Evolutionary conservation across 1,140 invertebrate genomes (phyloP).

Genomic region (Drosophila tristis): DNA sequence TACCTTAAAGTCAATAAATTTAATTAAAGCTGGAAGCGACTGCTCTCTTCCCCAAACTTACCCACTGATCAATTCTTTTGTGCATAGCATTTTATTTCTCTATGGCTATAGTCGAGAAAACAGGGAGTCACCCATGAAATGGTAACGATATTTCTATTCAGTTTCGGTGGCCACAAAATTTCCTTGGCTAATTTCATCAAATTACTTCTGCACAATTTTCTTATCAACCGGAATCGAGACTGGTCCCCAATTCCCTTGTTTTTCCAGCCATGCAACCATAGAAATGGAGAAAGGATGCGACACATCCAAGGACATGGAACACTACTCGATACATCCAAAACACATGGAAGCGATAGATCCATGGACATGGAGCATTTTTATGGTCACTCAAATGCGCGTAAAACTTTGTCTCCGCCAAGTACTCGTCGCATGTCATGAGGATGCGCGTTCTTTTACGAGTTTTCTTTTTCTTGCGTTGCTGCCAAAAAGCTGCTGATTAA

Average conservation of each 20-base stretch:
- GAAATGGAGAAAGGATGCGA: too few species aligned
- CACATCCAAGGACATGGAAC: not conserved
- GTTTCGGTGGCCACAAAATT: conserved; percentile 8
- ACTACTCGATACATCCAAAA: conserved; percentile 9
- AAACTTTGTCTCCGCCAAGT: conserved; percentile 48
- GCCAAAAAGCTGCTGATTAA: conserved; percentile 78
- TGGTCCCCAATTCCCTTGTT: conserved; percentile 1
- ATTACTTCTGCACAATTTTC: conserved; percentile 67
- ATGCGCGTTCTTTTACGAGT: conserved; percentile 39
- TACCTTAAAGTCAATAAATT: too few species aligned
- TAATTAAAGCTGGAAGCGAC: too few species aligned
- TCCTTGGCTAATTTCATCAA: conserved; percentile 59
- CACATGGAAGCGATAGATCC: not conserved
- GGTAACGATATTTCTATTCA: conserved; percentile 36
- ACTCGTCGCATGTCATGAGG: conserved; percentile 14
- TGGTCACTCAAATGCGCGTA: conserved; percentile 80
- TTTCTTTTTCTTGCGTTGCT: conserved; percentile 30
- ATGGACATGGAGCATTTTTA: conserved; percentile 62
- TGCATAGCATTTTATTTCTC: too few species aligned
- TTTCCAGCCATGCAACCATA: too few species aligned
- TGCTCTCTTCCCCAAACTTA: too few species aligned
- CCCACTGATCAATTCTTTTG: too few species aligned
- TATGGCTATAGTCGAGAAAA: too few species aligned
- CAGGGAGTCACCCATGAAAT: conserved; percentile 22
- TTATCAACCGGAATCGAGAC: conserved; percentile 54